These are phyloP conservation scores for Musca domestica DNA, from an alignment of 1,140 invertebrate genomes.

Conservation along the genomic window DNA sequence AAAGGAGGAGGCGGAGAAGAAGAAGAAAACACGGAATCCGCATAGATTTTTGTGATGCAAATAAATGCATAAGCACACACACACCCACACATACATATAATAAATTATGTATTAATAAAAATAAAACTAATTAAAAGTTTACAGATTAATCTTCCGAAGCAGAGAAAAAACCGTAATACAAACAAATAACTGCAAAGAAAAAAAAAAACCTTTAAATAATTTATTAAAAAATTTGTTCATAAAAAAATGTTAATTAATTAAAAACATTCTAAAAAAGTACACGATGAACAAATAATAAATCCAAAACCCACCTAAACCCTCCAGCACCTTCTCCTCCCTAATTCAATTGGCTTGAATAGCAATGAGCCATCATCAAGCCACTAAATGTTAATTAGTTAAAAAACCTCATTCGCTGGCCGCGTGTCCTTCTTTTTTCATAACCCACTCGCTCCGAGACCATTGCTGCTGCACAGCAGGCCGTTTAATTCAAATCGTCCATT, in stretches of 20 bases:
- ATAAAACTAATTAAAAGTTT: slow-evolving; percentile 32
- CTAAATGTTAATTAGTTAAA: slow-evolving; percentile 53
- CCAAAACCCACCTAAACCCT: background rate
- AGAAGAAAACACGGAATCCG: no score
- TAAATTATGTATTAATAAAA: slow-evolving; percentile 47
- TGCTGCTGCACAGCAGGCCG: no score
- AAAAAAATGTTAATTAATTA: slow-evolving; percentile 51
- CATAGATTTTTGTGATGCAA: no score
- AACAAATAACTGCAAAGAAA: slow-evolving; percentile 15
- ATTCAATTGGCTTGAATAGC: background rate
- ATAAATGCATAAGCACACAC: no score
- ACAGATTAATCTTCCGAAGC: background rate
- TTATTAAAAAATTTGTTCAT: slow-evolving; percentile 39
- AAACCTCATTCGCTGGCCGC: no score
- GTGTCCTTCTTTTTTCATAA: no score
- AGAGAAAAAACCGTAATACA: background rate
- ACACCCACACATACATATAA: slow-evolving; percentile 14
- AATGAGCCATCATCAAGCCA: slow-evolving; percentile 34
- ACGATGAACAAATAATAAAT: background rate
- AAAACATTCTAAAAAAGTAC: slow-evolving; percentile 23
- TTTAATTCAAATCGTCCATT: no score
- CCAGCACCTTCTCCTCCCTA: no score
- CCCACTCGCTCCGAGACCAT: no score
- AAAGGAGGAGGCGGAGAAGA: slow-evolving; percentile 32
- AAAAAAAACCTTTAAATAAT: slow-evolving; percentile 17